Evolutionary conservation across 2,797 vertebrate species (phyloP).

Genomic region (Diplodus sargus): DNA sequence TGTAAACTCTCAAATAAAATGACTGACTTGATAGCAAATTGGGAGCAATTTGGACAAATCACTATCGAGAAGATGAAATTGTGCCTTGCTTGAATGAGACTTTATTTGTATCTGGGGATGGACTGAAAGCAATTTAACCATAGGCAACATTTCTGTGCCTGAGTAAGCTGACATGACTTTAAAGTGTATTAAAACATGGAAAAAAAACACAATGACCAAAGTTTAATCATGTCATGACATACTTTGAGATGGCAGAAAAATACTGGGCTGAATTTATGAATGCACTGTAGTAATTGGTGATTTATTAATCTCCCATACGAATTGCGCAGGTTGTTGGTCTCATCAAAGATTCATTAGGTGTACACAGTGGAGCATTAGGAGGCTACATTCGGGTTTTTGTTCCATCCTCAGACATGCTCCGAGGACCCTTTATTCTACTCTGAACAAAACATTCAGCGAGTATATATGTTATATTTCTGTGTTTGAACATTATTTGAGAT

Average conservation of each 20-base stretch:
- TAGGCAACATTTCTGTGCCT: slow-evolving; percentile 44
- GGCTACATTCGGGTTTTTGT: background rate
- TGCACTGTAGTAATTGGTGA: background rate
- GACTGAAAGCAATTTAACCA: slow-evolving; percentile 42
- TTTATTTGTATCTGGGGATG: slow-evolving; percentile 42
- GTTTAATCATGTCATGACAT: slow-evolving; percentile 39
- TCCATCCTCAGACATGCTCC: background rate
- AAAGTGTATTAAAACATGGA: slow-evolving; percentile 58
- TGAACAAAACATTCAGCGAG: too few relatives aligned
- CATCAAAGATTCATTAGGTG: slow-evolving; percentile 7
- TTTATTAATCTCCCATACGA: slow-evolving; percentile 1
- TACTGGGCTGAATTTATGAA: background rate
- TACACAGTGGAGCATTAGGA: background rate
- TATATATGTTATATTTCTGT: too few relatives aligned
- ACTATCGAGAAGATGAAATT: slow-evolving; percentile 38
- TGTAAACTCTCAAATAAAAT: slow-evolving; percentile 21
- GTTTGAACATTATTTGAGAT: too few relatives aligned
- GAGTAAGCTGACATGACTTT: slow-evolving; percentile 41
- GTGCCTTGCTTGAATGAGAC: slow-evolving; percentile 44
- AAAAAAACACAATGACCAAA: slow-evolving; percentile 34
- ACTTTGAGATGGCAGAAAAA: slow-evolving; percentile 1
- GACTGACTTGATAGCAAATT: slow-evolving; percentile 16
- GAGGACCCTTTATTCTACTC: too few relatives aligned
- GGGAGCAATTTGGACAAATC: slow-evolving; percentile 13
- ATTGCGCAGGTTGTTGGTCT: background rate